These are phyloP conservation scores for Apotomis turbidana DNA, from an alignment of 2,888 invertebrate species.

Conservation along the genomic window DNA sequence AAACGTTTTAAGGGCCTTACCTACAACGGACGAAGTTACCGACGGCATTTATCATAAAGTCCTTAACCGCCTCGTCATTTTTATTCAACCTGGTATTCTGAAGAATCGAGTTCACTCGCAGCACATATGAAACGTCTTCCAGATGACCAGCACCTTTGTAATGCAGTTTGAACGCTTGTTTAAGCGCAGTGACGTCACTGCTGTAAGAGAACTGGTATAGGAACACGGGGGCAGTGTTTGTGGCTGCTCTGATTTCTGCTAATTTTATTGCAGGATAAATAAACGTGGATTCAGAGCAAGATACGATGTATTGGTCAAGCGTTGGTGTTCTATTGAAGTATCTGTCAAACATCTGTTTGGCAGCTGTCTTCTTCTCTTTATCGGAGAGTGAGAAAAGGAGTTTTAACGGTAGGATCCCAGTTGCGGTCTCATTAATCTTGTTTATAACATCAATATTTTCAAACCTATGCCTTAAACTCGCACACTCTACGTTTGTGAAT, in stretches of 20 bases:
- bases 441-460: slow-evolving; percentile 57
- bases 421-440: slow-evolving; percentile 53
- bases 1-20: background rate
- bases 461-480: slow-evolving; percentile 61
- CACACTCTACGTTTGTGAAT: slow-evolving; percentile 67
- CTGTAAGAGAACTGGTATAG: slow-evolving; percentile 81
- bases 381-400: slow-evolving; percentile 52
- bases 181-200: slow-evolving; percentile 74
- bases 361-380: slow-evolving; percentile 39
- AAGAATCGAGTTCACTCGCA: slow-evolving; percentile 58
- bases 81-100: background rate
- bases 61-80: background rate
- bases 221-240: no score
- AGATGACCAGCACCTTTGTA: slow-evolving; percentile 82
- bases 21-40: background rate
- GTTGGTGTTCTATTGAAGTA: slow-evolving; percentile 60
- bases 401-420: slow-evolving; percentile 54
- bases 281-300: slow-evolving; percentile 60
- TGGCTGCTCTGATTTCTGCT: slow-evolving; percentile 58
- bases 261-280: slow-evolving; percentile 65
- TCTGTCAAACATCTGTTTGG: slow-evolving; percentile 4
- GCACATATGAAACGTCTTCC: slow-evolving; percentile 84
- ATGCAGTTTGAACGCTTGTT: slow-evolving; percentile 61
- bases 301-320: slow-evolving; percentile 57
- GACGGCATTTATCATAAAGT: background rate